Base-by-base conservation (phyloP, 2,797 vertebrate species). In the Enteromius argenteus region DNA sequence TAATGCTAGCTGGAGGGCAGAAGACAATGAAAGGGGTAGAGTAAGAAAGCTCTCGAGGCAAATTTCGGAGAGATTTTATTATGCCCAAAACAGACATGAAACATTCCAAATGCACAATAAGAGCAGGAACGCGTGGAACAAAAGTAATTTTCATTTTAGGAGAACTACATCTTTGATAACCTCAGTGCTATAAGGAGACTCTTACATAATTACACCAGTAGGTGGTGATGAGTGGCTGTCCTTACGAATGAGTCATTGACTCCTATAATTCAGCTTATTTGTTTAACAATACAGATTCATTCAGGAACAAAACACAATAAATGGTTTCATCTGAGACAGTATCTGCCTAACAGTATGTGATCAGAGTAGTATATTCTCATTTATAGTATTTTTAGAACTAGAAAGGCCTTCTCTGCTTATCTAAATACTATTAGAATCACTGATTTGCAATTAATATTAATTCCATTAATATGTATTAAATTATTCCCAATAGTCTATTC, bases 1-100 rank as follows among this genome's bases (percentile, higher is more conserved):
- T 44, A 78, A 46, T 78, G 58, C 23, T 78, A 39, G 56, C 75
- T 30, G 23, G 56, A 78, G 39, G 58, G 58, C 37, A 64, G 58
- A 42, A 46, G 60, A 35, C 58, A 79, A 35, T 46, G 27, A 23
- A 79, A 79, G 39, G 30, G 42, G 42, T 14, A n/a, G 27, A 46
- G 39, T 46, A 78, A 9, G 30, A 64, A 79, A 64, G 42, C 11
- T 49, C 42, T 66, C 27, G 1, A 66, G 17, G 42, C 23, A 46
- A 64, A 46, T 15, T 19, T 64, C 64, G 11, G n/a, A 73, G 30
- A n/a, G 13, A 17, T 37, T 82, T 73, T 64, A 37, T 64, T 13
- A 49, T 32, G 58, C 53, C n/a, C 27, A 64, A 64, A 23, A 73
- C 44, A 62, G 13, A 35, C 15, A 51, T 73, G 46, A 44, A 78